Evolutionary conservation across 2,888 invertebrate species (phyloP).

Genomic region (Vanessa cardui): DNA sequence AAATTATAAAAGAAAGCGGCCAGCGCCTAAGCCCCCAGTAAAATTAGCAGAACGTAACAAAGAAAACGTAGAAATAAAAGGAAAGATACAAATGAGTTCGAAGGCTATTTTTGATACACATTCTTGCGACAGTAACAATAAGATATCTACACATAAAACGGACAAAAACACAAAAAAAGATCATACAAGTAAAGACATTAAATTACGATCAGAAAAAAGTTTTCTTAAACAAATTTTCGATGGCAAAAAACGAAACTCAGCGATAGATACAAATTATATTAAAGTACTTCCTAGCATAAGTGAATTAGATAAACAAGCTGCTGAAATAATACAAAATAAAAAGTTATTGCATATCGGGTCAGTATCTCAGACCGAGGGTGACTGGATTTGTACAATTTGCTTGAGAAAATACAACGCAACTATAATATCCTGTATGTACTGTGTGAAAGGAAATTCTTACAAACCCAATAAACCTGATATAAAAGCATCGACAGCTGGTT

Average conservation of each 20-base stretch:
- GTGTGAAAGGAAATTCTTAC: constrained; percentile 49
- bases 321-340: constrained; percentile 86
- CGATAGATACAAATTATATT: constrained; percentile 63
- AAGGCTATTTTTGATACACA: constrained; percentile 38
- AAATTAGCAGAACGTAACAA: constrained; percentile 46
- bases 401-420: constrained; percentile 65
- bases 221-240: constrained; percentile 81
- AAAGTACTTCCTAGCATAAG: constrained; percentile 89
- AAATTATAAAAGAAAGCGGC: constrained; percentile 69
- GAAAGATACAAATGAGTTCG: constrained; percentile 51
- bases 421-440: constrained; percentile 59
- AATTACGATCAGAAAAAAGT: constrained; percentile 76
- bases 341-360: constrained; percentile 46
- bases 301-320: constrained; percentile 90
- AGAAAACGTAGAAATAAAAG: constrained; percentile 44
- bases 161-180: constrained; percentile 62
- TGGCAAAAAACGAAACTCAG: constrained; percentile 67
- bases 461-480: constrained; percentile 33
- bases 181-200: constrained; percentile 53
- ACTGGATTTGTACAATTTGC: constrained; percentile 69
- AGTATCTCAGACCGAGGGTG: constrained; percentile 42
- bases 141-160: constrained; percentile 50
- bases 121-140: constrained; percentile 38
- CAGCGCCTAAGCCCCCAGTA: constrained; percentile 82
- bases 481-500: constrained; percentile 42